phyloP scores from a whole-genome alignment of 2,888 invertebrate species.

The Meteorus cinctellus region DNA sequence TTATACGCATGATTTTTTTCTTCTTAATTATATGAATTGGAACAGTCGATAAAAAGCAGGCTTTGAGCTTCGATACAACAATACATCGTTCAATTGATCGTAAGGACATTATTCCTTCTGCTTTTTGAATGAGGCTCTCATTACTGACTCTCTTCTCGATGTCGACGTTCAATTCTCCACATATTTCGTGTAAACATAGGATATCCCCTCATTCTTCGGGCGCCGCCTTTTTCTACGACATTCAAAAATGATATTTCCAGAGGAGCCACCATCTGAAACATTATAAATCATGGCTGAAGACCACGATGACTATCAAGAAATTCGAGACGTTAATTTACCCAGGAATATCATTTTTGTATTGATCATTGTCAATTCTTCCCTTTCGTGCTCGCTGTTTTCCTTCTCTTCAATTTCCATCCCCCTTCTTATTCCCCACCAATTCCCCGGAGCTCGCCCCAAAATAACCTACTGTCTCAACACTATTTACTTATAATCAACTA shows the following conservation, averaged over 20 bases:
- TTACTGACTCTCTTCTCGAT: too few relatives aligned
- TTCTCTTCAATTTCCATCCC: slow-evolving; percentile 24
- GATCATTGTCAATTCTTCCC: slow-evolving; percentile 33
- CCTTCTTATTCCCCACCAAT: background rate
- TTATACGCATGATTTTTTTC: background rate
- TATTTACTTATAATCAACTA: slow-evolving; percentile 57
- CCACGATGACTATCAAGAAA: background rate
- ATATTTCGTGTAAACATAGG: too few relatives aligned
- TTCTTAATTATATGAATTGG: background rate
- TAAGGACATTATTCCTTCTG: background rate
- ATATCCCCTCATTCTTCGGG: too few relatives aligned
- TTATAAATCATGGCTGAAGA: background rate
- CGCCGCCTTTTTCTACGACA: background rate
- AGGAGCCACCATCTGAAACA: background rate
- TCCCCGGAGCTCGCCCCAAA: slow-evolving; percentile 15
- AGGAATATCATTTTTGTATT: background rate
- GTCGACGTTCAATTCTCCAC: too few relatives aligned
- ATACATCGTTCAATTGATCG: background rate
- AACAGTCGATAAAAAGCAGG: background rate
- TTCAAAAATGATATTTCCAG: background rate
- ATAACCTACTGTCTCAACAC: slow-evolving; percentile 40
- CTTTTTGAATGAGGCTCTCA: too few relatives aligned
- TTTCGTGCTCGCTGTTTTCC: background rate
- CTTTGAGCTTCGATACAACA: background rate
- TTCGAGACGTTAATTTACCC: background rate